phyloP scores from a whole-genome alignment of 2,888 invertebrate genomes.

The Orchesella flavescens region DNA sequence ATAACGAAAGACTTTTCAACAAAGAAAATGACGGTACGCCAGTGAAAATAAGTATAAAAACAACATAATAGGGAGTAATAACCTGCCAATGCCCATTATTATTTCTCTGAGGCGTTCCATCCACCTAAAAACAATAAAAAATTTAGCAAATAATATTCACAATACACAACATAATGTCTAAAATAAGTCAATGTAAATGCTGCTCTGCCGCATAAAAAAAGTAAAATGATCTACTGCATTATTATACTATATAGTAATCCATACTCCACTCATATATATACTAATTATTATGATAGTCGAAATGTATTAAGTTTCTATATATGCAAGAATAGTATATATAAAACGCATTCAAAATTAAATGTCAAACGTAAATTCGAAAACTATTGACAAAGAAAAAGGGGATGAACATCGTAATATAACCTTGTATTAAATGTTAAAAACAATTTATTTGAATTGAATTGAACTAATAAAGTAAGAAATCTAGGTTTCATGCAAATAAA shows the following conservation, averaged over 20 bases:
- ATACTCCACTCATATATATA: too few relatives aligned
- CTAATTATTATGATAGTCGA: not conserved
- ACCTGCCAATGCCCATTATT: conserved; percentile 69
- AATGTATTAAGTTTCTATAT: conserved; percentile 1
- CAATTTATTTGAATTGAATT: too few relatives aligned
- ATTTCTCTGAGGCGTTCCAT: conserved; percentile 66
- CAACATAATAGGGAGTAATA: conserved; percentile 62
- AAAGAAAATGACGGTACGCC: not conserved
- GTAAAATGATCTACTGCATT: too few relatives aligned
- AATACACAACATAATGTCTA: conserved; percentile 37
- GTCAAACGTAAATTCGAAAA: too few relatives aligned
- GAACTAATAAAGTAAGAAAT: too few relatives aligned
- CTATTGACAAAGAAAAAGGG: too few relatives aligned
- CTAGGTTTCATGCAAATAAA: too few relatives aligned
- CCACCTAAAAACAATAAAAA: conserved; percentile 60
- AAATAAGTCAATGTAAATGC: not conserved
- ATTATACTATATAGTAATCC: too few relatives aligned
- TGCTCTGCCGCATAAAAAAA: too few relatives aligned
- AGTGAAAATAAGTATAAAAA: conserved; percentile 7
- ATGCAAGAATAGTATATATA: not conserved
- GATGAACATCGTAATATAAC: too few relatives aligned
- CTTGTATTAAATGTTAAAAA: too few relatives aligned
- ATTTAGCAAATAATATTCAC: conserved; percentile 33
- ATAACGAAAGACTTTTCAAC: too few relatives aligned
- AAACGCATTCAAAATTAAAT: conserved; percentile 4